These are phyloP conservation scores for Anguilla pacifica DNA, from an alignment of 2,797 vertebrate species.

Conservation along the genomic window DNA sequence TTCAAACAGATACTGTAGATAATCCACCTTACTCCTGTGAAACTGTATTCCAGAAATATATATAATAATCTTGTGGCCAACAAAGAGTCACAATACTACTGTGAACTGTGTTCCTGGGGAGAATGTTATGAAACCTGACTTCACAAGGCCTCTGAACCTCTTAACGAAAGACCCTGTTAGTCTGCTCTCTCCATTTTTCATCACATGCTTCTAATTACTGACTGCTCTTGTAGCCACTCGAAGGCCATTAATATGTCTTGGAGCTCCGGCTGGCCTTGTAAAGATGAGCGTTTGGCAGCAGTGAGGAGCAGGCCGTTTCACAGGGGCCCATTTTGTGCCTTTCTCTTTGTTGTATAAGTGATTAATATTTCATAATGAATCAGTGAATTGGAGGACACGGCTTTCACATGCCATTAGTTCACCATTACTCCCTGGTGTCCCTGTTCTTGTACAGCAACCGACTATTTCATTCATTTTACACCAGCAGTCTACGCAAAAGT, in stretches of 20 bases:
- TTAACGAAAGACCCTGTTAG: background rate
- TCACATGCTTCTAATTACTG: background rate
- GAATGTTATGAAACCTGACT: background rate
- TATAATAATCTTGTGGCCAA: background rate
- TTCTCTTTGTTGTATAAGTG: background rate
- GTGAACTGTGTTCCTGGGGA: background rate
- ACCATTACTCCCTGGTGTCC: background rate
- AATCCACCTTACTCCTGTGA: background rate
- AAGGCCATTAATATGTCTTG: background rate
- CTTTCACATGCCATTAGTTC: conserved; percentile 22
- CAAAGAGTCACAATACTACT: background rate
- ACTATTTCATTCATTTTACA: background rate
- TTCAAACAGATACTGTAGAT: background rate
- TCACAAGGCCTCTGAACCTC: background rate
- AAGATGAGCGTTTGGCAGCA: background rate
- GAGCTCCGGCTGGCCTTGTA: background rate
- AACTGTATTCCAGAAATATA: background rate
- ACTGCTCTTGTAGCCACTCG: background rate
- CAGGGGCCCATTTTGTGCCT: background rate
- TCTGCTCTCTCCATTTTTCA: background rate
- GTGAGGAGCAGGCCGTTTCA: background rate
- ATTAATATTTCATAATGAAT: conserved; percentile 26
- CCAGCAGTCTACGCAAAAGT: background rate
- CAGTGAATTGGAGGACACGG: background rate
- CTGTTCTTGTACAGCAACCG: background rate